These are phyloP conservation scores for Spea multiplicata DNA, from an alignment of 2,113 vertebrate species.

Conservation along the genomic window DNA sequence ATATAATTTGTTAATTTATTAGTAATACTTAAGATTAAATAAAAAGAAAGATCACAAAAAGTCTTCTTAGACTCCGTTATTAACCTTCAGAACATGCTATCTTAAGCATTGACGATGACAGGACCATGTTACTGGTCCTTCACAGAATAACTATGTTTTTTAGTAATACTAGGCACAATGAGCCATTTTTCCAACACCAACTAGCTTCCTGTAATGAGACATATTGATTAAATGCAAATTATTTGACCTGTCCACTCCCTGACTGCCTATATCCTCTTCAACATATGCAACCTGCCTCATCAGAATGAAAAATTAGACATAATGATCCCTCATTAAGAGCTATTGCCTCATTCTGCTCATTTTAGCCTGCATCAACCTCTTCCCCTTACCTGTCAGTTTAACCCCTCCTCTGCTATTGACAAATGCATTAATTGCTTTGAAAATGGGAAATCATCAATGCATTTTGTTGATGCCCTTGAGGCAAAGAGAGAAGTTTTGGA, in stretches of 20 bases:
- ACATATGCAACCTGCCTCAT: slow-evolving; percentile 33
- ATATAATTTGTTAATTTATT: background rate
- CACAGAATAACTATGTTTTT: slow-evolving; percentile 17
- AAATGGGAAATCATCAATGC: background rate
- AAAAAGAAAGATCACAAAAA: background rate
- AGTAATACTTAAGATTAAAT: background rate
- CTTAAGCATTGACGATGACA: background rate
- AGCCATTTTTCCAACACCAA: slow-evolving; percentile 23
- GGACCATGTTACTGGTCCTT: background rate
- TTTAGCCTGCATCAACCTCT: slow-evolving; percentile 1
- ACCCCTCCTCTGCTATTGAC: background rate
- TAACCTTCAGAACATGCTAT: background rate
- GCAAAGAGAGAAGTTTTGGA: background rate
- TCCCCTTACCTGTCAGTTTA: background rate
- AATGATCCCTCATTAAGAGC: slow-evolving; percentile 34
- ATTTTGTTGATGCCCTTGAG: background rate
- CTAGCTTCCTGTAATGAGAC: slow-evolving; percentile 40
- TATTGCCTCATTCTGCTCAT: slow-evolving; percentile 1
- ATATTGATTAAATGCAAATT: slow-evolving; percentile 45
- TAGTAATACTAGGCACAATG: slow-evolving; percentile 27
- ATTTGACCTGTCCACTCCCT: slow-evolving; percentile 30
- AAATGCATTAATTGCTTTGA: background rate
- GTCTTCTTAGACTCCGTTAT: background rate
- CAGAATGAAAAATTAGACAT: slow-evolving; percentile 27
- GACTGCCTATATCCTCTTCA: slow-evolving; percentile 12